Conservation (phyloP, 2,797 vertebrate species). For the Lacerta viridis region DNA sequence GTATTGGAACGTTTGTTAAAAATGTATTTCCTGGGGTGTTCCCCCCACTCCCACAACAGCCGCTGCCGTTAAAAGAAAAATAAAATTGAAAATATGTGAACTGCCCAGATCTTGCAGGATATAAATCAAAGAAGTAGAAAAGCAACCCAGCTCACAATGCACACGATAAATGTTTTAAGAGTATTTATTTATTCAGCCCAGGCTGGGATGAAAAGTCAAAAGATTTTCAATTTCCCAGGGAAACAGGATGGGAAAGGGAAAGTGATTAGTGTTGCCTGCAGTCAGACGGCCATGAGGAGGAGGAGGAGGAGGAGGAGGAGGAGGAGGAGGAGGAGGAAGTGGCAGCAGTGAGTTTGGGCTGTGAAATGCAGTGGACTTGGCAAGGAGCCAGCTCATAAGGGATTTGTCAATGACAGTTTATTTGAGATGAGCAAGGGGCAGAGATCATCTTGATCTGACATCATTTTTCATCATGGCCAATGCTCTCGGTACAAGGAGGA, state of each 20-base stretch:
- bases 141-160: not conserved
- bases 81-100: not conserved
- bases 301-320: not conserved
- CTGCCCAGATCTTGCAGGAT: not conserved
- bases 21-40: not conserved
- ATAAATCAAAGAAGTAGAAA: not conserved
- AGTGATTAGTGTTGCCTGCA: not conserved
- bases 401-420: constrained; percentile 41
- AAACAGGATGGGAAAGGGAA: not conserved
- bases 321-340: not conserved
- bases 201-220: constrained; percentile 1
- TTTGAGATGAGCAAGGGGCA: constrained; percentile 36
- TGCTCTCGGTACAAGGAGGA: not conserved
- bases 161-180: not conserved
- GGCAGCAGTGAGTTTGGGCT: not conserved
- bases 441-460: constrained; percentile 34
- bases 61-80: not conserved
- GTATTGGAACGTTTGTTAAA: not conserved
- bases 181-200: constrained; percentile 5
- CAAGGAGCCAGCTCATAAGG: constrained; percentile 6
- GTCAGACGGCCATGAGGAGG: not conserved
- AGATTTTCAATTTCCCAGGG: not conserved
- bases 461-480: constrained; percentile 32
- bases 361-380: constrained; percentile 25
- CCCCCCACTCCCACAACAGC: too few relatives aligned